phyloP scores from a whole-genome alignment of 2,113 vertebrate genomes.

The Tamias sibiricus region DNA sequence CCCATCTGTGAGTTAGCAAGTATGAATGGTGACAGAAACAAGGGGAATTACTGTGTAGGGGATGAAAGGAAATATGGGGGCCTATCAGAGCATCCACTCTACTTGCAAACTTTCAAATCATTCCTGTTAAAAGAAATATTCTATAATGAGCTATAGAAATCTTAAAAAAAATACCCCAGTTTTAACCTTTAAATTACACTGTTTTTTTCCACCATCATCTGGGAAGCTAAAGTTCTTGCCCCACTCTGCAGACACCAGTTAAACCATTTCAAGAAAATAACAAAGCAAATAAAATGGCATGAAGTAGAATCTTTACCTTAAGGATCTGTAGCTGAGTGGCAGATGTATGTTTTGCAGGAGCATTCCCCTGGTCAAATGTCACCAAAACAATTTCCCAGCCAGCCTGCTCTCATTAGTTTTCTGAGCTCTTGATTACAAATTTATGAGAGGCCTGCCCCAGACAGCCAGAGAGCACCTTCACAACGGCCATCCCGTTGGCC shows the following conservation, averaged over 20 bases:
- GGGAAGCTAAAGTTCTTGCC: neutral
- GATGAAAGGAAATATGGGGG: neutral
- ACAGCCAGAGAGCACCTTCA: constrained; percentile 81
- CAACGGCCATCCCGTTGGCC: constrained; percentile 79
- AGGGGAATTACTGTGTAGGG: neutral
- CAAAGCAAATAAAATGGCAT: neutral
- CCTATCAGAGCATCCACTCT: neutral
- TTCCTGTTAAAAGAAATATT: neutral
- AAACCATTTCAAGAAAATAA: neutral
- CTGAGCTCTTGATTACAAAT: constrained; percentile 85
- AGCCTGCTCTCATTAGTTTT: constrained; percentile 81
- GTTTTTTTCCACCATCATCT: neutral
- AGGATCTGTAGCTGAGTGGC: constrained; percentile 32
- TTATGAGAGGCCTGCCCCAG: constrained; percentile 81
- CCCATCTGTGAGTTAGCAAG: neutral
- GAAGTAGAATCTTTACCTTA: constrained; percentile 62
- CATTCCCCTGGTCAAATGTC: constrained; percentile 82
- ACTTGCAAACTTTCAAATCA: neutral
- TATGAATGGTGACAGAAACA: neutral
- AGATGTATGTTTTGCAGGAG: constrained; percentile 78
- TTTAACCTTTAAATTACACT: neutral
- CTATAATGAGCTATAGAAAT: neutral
- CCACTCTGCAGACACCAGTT: neutral
- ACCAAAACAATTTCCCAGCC: constrained; percentile 84
- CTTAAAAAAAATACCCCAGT: neutral